phyloP scores from a whole-genome alignment of 2,113 vertebrate genomes.

The Gymnarchus niloticus region DNA sequence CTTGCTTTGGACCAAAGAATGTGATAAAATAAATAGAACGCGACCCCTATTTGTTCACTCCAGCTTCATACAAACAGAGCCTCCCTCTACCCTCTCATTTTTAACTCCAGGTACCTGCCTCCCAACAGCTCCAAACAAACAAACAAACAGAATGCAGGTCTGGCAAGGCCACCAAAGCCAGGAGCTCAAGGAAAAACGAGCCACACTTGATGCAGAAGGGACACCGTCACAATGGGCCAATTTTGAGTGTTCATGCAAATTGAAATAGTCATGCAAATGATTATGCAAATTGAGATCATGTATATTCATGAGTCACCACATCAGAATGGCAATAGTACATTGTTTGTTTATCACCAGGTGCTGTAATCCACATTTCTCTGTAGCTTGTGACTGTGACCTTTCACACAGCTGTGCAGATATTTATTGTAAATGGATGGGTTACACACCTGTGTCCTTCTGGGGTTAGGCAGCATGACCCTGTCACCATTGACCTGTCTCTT shows the following conservation, averaged over 20 bases:
- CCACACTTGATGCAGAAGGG: not conserved
- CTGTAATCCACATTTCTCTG: not conserved
- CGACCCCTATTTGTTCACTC: not conserved
- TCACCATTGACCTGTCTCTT: too few relatives aligned
- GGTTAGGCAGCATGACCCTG: too few relatives aligned
- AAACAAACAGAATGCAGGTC: too few relatives aligned
- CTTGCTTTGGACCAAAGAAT: too few relatives aligned
- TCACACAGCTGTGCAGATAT: not conserved
- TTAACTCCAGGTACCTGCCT: too few relatives aligned
- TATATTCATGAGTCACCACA: not conserved
- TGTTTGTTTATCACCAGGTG: not conserved
- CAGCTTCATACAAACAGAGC: not conserved
- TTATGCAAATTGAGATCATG: not conserved
- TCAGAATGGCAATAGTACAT: not conserved
- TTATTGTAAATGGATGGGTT: not conserved
- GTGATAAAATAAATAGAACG: too few relatives aligned
- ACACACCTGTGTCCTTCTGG: not conserved
- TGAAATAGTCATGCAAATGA: not conserved
- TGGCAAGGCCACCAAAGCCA: too few relatives aligned
- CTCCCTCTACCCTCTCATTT: not conserved
- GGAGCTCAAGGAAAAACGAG: not conserved
- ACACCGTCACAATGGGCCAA: not conserved
- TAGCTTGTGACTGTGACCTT: not conserved
- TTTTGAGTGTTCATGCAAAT: not conserved
- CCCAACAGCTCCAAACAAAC: too few relatives aligned